Percentiles rank a stretch among this genome's conserved stretches.
Evolutionary conservation across 2,797 vertebrate species (phyloP).

Genomic region (Trachurus trachurus): DNA sequence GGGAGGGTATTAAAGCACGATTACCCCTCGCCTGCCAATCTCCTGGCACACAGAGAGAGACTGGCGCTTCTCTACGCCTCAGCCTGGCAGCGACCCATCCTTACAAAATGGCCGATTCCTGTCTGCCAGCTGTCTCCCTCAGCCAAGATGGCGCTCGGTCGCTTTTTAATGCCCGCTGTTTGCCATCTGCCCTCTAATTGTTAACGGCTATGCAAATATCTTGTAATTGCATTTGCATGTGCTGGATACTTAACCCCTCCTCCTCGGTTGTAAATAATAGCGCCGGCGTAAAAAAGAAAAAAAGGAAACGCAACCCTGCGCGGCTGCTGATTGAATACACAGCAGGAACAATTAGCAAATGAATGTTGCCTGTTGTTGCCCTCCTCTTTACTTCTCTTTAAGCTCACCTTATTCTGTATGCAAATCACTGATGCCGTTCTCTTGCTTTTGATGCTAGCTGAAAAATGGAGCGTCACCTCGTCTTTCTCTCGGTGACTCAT

Average conservation of each 20-base stretch:
- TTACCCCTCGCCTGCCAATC: constrained; percentile 75
- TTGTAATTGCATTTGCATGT: constrained; percentile 86
- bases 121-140: constrained; percentile 85
- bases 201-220: constrained; percentile 86
- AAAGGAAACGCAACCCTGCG: constrained; percentile 46
- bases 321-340: constrained; percentile 66
- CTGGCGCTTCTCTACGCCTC: constrained; percentile 71
- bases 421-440: constrained; percentile 62
- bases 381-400: constrained; percentile 64
- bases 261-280: constrained; percentile 71
- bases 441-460: constrained; percentile 69
- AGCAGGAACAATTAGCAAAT: constrained; percentile 77
- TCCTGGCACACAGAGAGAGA: constrained; percentile 76
- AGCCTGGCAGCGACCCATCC: constrained; percentile 81
- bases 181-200: constrained; percentile 84
- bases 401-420: constrained; percentile 78
- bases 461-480: constrained; percentile 71
- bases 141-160: constrained; percentile 85
- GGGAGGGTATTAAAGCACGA: constrained; percentile 69
- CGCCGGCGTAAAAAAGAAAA: constrained; percentile 28
- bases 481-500: constrained; percentile 53
- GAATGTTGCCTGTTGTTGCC: constrained; percentile 67
- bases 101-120: constrained; percentile 88
- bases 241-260: constrained; percentile 71
- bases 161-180: constrained; percentile 81